Conservation (phyloP, 2,797 vertebrate genomes). For the Macropodus opercularis region DNA sequence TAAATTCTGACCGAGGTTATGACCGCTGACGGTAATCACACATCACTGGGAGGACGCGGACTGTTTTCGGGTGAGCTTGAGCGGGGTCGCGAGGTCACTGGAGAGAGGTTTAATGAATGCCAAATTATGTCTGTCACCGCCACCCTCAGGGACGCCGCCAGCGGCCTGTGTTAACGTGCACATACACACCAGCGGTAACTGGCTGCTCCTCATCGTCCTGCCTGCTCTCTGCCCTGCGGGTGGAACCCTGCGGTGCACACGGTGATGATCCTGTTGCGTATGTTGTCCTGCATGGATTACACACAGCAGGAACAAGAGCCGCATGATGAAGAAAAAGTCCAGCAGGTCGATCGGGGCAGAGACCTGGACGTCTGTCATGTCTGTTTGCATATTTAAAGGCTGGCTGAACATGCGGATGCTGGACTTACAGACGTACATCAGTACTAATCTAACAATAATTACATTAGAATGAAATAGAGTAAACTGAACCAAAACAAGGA, state of each 20-base stretch:
- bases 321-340: constrained; percentile 10
- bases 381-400: neutral
- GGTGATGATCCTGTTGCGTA: constrained; percentile 20
- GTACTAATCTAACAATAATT: too few relatives aligned
- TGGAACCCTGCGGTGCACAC: constrained; percentile 8
- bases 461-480: too few relatives aligned
- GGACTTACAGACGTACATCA: constrained; percentile 1
- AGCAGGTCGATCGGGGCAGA: neutral
- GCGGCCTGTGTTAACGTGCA: constrained; percentile 14
- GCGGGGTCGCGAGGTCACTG: constrained; percentile 40
- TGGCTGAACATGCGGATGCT: constrained; percentile 23
- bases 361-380: too few relatives aligned
- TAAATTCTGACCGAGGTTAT: constrained; percentile 45
- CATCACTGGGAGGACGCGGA: constrained; percentile 51
- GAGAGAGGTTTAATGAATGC: constrained; percentile 55
- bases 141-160: constrained; percentile 32
- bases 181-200: constrained; percentile 20
- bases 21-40: constrained; percentile 50
- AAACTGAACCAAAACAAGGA: constrained; percentile 36
- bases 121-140: constrained; percentile 53
- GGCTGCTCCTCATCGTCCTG: constrained; percentile 46
- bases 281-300: neutral
- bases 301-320: constrained; percentile 2
- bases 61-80: constrained; percentile 43
- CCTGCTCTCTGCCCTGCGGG: constrained; percentile 26